These are phyloP conservation scores for Agrypnia vestita DNA, from an alignment of 1,140 invertebrate genomes.

Conservation along the genomic window DNA sequence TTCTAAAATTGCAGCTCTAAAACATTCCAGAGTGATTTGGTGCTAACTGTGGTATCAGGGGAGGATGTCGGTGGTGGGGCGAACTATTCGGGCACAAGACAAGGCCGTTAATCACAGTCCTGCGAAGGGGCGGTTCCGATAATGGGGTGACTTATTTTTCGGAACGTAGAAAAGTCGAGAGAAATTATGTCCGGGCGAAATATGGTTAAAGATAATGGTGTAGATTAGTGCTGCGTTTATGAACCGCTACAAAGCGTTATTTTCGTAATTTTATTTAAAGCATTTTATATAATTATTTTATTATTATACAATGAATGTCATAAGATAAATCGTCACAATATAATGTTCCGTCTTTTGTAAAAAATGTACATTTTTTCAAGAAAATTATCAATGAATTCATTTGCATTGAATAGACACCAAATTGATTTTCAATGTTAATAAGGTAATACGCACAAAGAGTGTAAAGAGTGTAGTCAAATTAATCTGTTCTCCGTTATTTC, in stretches of 20 bases:
- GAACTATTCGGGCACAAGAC: conserved; percentile 45
- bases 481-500: no score
- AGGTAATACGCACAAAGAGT: no score
- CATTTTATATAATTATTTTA: no score
- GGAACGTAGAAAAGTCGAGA: conserved; percentile 43
- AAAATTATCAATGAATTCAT: no score
- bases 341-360: no score
- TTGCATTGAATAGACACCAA: no score
- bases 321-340: no score
- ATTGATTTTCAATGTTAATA: no score
- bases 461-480: no score
- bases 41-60: conserved; percentile 14
- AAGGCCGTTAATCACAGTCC: conserved; percentile 54
- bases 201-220: conserved; percentile 27
- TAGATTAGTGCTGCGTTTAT: conserved; percentile 54
- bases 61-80: conserved; percentile 47
- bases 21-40: not conserved
- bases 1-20: not conserved
- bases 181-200: conserved; percentile 36
- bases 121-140: conserved; percentile 51
- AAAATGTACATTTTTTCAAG: no score
- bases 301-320: no score
- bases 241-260: conserved; percentile 21
- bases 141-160: conserved; percentile 60
- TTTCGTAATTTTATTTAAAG: no score